phyloP scores from a whole-genome alignment of 2,113 vertebrate genomes.

The Gymnorhina tibicen region DNA sequence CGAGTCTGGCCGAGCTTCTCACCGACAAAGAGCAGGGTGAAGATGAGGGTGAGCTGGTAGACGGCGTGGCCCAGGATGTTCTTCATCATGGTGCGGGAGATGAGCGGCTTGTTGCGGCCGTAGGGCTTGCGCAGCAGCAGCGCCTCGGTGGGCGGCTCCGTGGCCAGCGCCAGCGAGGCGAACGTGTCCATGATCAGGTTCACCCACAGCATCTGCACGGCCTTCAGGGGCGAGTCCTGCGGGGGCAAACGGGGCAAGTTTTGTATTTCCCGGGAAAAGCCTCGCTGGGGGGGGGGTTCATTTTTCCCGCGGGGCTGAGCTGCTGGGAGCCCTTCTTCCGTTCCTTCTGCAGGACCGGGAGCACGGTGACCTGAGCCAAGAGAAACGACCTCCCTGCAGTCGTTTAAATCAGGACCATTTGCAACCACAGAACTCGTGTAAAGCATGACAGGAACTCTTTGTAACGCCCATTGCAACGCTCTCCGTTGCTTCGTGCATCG shows the following conservation, averaged over 20 bases:
- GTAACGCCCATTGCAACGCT: not conserved
- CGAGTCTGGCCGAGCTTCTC: not conserved
- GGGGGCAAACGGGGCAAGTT: not conserved
- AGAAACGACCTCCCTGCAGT: not conserved
- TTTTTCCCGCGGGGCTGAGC: too few relatives aligned
- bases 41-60: constrained; percentile 92
- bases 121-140: constrained; percentile 89
- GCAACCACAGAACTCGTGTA: not conserved
- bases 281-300: not conserved
- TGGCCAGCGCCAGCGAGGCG: constrained; percentile 94
- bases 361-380: not conserved
- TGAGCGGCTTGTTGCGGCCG: constrained; percentile 92
- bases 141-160: constrained; percentile 88
- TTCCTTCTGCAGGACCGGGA: not conserved
- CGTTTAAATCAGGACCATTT: not conserved
- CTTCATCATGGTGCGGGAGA: constrained; percentile 99
- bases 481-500: fast-evolving
- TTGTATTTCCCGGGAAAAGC: not conserved
- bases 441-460: not conserved
- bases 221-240: constrained; percentile 91
- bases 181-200: constrained; percentile 99
- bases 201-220: constrained; percentile 98
- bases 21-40: constrained; percentile 93
- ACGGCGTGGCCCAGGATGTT: constrained; percentile 94
- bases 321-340: fast-evolving